Conservation (phyloP, 2,113 vertebrate genomes). For the Indicator indicator region DNA sequence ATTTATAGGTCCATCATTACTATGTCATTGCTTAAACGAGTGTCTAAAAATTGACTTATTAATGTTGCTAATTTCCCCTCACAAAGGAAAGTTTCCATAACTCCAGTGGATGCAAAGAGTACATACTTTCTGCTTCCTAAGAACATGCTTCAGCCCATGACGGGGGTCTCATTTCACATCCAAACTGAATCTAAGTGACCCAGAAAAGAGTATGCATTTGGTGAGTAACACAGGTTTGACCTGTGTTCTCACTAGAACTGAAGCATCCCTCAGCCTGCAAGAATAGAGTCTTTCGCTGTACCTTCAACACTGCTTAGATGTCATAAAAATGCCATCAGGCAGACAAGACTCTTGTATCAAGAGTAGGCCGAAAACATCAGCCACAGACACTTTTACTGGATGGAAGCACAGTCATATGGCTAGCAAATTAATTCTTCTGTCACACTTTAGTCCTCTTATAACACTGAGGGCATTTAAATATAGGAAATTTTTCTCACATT, state of each 20-base stretch:
- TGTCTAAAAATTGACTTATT: not conserved
- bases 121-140: not conserved
- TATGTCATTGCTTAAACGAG: not conserved
- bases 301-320: not conserved
- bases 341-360: not conserved
- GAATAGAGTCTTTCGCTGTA: not conserved
- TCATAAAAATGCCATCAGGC: not conserved
- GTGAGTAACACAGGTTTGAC: not conserved
- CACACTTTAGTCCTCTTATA: not conserved
- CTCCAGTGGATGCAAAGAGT: not conserved
- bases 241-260: fast-evolving
- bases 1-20: not conserved
- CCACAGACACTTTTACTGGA: not conserved
- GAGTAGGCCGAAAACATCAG: not conserved
- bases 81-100: not conserved
- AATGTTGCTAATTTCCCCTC: not conserved
- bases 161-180: not conserved
- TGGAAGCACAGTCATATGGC: not conserved
- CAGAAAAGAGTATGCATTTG: not conserved
- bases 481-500: not conserved
- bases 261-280: not conserved
- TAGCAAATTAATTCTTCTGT: not conserved
- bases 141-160: not conserved
- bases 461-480: not conserved
- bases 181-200: not conserved